phyloP scores from a whole-genome alignment of 2,888 invertebrate species.

The Kryphioiulus occultus region DNA sequence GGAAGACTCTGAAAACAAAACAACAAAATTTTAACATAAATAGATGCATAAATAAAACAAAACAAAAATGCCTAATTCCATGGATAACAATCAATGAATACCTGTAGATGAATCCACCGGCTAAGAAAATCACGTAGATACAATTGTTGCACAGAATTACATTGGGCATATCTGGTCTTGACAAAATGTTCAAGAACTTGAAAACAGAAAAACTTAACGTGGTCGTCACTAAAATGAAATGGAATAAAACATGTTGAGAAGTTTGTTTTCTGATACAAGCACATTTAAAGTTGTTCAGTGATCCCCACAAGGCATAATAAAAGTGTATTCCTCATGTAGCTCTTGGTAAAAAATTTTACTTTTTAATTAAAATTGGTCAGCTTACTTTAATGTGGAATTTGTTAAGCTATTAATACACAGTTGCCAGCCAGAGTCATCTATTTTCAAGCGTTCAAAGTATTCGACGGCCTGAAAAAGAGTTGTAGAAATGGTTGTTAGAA shows the following conservation, averaged over 20 bases:
- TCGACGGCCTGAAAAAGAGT: conserved; percentile 60
- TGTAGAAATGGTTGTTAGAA: too few relatives aligned
- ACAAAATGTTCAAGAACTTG: conserved; percentile 66
- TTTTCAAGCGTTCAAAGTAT: conserved; percentile 65
- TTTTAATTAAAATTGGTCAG: not conserved
- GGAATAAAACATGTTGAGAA: not conserved
- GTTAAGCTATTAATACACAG: conserved; percentile 63
- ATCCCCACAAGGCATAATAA: too few relatives aligned
- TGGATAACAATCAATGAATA: conserved; percentile 53
- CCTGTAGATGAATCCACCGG: conserved; percentile 63
- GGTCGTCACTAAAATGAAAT: conserved; percentile 61
- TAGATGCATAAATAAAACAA: not conserved
- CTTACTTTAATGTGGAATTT: conserved; percentile 58
- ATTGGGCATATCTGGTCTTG: conserved; percentile 61
- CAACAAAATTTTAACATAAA: not conserved
- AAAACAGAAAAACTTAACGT: conserved; percentile 65
- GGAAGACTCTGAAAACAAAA: conserved; percentile 56
- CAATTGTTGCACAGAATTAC: conserved; percentile 59
- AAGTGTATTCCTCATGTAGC: too few relatives aligned
- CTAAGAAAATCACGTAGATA: conserved; percentile 62
- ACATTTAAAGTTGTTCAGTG: not conserved
- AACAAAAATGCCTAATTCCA: not conserved
- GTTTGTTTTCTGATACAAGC: too few relatives aligned
- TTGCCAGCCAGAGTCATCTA: conserved; percentile 64
- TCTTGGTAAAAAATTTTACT: not conserved